Conservation (phyloP, 2,113 vertebrate genomes). For the Thunnus maccoyii region DNA sequence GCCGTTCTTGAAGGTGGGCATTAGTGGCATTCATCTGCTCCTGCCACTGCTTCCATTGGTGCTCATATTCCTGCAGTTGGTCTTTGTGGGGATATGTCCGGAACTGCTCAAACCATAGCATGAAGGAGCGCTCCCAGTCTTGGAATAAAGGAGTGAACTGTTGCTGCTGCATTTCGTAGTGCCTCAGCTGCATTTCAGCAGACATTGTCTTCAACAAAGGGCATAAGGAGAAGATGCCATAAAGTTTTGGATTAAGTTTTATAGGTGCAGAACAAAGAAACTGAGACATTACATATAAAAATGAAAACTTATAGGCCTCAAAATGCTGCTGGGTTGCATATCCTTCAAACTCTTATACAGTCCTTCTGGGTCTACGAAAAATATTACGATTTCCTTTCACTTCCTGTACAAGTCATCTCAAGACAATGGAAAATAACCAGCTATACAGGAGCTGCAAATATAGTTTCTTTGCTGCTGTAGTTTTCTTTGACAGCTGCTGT, state of each 20-base stretch:
- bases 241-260: not conserved
- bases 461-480: too few relatives aligned
- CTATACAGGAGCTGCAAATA: not conserved
- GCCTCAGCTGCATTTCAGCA: constrained; percentile 91
- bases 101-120: constrained; percentile 95
- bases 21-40: constrained; percentile 96
- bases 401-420: not conserved
- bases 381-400: not conserved
- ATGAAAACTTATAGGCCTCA: not conserved
- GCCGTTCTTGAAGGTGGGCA: constrained; percentile 91
- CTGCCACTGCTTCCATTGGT: constrained; percentile 98
- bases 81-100: constrained; percentile 97
- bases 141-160: constrained; percentile 93
- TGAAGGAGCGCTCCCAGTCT: constrained; percentile 94
- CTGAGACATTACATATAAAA: not conserved
- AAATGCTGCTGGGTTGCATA: not conserved
- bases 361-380: not conserved
- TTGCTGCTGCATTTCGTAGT: constrained; percentile 94
- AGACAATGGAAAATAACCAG: not conserved
- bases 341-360: not conserved
- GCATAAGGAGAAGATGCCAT: not conserved
- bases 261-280: not conserved
- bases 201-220: constrained; percentile 89
- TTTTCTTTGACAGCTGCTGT: too few relatives aligned
- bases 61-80: constrained; percentile 95